phyloP scores from a whole-genome alignment of 2,113 vertebrate genomes.

The Danionella cerebrum region DNA sequence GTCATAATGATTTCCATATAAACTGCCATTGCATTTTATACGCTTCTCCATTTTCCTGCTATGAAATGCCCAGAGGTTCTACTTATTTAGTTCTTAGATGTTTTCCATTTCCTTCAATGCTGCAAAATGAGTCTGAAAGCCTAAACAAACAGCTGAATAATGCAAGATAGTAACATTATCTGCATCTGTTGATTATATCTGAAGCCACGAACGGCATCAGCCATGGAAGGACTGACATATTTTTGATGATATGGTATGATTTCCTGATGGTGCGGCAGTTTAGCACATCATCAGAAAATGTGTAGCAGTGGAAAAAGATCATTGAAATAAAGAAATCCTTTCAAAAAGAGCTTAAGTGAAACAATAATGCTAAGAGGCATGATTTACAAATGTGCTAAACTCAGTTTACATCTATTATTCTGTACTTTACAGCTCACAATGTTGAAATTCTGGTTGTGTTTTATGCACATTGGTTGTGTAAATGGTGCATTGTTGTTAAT shows the following conservation, averaged over 20 bases:
- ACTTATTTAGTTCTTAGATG: neutral
- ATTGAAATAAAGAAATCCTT: neutral
- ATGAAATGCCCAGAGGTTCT: neutral
- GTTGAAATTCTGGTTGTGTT: too few species aligned
- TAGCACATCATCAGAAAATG: conserved; percentile 7
- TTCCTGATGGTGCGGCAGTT: neutral
- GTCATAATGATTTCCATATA: neutral
- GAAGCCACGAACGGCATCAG: neutral
- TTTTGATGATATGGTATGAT: conserved; percentile 13
- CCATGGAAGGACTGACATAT: neutral
- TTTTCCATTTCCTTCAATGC: neutral
- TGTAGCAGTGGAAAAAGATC: neutral
- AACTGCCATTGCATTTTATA: neutral
- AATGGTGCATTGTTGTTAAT: too few species aligned
- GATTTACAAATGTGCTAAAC: neutral
- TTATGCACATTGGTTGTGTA: too few species aligned
- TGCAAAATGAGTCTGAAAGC: neutral
- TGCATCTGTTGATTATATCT: neutral
- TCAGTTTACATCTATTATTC: neutral
- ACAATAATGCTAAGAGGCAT: conserved; percentile 4
- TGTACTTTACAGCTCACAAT: neutral
- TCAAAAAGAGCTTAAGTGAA: neutral
- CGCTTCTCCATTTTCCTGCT: neutral
- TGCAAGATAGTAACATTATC: neutral
- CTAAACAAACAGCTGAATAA: conserved; percentile 2